Base-by-base conservation (phyloP, 1,140 invertebrate species). In the Camponotus vicinus region DNA sequence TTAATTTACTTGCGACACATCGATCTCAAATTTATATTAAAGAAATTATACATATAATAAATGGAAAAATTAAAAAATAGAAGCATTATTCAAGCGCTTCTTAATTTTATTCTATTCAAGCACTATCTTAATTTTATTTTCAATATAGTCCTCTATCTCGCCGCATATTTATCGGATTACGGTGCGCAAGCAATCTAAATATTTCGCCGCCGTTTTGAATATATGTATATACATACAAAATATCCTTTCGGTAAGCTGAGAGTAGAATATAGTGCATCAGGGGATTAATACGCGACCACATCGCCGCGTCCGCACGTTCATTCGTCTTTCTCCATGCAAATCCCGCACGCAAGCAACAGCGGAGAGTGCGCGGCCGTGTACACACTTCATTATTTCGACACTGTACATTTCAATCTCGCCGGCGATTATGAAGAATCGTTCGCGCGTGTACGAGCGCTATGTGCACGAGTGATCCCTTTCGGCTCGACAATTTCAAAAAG, bases 351-450 rank as follows among this genome's bases (percentile, higher is more conserved):
- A 42, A 86, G 45, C 32, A 34, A 6, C 45, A 21, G 21, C 64
- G 69, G 76, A 55, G 45, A 73, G 78, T 86, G 69, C 52, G 18
- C 70, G 77, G 49, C 49, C 79, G 57, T 83, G 78, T 82, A 83
- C 66, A 52, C 45, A 69, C 85, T 86, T 83, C 61, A 73, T 86
- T 86, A 83, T 86, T 86, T 83, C 59, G 57, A 83, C 64, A 83
- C n/a, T 37, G 49, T 83, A 75, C 59, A 83, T 83, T 86, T 83
- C 85, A 83, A 75, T 83, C 45, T 37, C 57, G 45, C 49, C 5
- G 49, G 15, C 67, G 57, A 86, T 86, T 83, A 83, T 75, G 67
- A 73, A 75, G 59, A 73, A 64, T 73, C 79, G 13, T 9, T 49
- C 34, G 15, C 27, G 76, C 57, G 66, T 82, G 27, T 18, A 32